These are phyloP conservation scores for Sycophila sp. DNA, from an alignment of 1,140 invertebrate species.

Conservation along the genomic window DNA sequence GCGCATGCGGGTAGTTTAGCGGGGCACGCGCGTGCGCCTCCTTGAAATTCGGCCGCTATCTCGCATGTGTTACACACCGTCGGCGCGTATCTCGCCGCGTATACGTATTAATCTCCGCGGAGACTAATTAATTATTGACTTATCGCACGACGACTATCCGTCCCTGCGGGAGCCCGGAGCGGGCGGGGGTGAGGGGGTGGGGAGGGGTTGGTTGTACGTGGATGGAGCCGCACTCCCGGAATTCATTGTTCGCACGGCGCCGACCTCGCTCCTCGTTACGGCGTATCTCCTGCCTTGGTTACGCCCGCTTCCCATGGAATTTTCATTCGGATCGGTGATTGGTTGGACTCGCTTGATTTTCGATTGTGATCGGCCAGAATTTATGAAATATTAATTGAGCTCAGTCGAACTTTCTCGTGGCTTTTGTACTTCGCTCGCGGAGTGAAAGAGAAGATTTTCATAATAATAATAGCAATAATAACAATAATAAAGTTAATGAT, in stretches of 20 bases:
- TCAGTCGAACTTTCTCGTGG: too few relatives aligned
- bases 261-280: not conserved
- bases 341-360: too few relatives aligned
- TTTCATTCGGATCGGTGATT: too few relatives aligned
- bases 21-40: too few relatives aligned
- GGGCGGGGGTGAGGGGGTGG: not conserved
- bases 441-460: too few relatives aligned
- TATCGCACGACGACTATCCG: conserved; percentile 51
- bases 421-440: too few relatives aligned
- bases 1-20: too few relatives aligned
- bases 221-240: not conserved
- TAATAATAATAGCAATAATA: too few relatives aligned
- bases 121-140: conserved; percentile 59
- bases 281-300: not conserved
- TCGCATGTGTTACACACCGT: not conserved
- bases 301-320: too few relatives aligned
- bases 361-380: too few relatives aligned
- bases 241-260: conserved; percentile 4
- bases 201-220: not conserved
- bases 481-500: too few relatives aligned
- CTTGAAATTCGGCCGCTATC: conserved; percentile 1
- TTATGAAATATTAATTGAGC: too few relatives aligned
- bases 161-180: conserved; percentile 28
- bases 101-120: conserved; percentile 49
- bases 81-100: conserved; percentile 4